A percentile compares a stretch with the other conserved stretches of the same genome.
Evolutionary conservation across 2,113 vertebrate species (phyloP).

Genomic region (Marcusenius ussheri): DNA sequence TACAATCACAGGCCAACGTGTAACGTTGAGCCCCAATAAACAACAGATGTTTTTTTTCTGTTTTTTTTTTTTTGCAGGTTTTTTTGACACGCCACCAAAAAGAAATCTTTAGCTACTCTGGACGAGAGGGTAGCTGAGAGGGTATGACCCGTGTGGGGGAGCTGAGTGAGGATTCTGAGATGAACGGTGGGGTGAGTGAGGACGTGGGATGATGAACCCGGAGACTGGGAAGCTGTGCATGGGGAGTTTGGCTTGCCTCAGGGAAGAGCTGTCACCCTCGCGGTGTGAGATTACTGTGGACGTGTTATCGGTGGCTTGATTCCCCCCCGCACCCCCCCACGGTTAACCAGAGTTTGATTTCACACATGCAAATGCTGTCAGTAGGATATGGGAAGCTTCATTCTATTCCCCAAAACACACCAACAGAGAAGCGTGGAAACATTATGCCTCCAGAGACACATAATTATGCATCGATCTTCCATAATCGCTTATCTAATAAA

Average conservation of each 20-base stretch:
- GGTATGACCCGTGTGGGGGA: not conserved
- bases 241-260: not conserved
- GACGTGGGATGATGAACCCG: slow-evolving; percentile 14
- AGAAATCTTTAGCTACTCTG: not conserved
- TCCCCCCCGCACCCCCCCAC: not conserved
- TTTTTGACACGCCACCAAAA: not conserved
- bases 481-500: not conserved
- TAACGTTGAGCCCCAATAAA: slow-evolving; percentile 24
- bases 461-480: not conserved
- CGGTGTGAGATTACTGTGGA: slow-evolving; percentile 7
- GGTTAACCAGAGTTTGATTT: slow-evolving; percentile 12
- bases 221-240: not conserved
- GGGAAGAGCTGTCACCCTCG: slow-evolving; percentile 15
- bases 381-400: not conserved
- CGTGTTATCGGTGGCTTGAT: slow-evolving; percentile 8
- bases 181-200: slow-evolving; percentile 6
- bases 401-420: not conserved
- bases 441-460: not conserved
- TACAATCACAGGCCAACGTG: slow-evolving; percentile 28
- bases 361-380: slow-evolving; percentile 7
- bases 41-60: slow-evolving; percentile 39
- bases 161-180: not conserved
- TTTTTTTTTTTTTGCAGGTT: slow-evolving; percentile 10
- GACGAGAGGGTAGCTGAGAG: not conserved
- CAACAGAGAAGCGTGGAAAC: not conserved